These are phyloP conservation scores for Neodiprion pinetum DNA, from an alignment of 1,140 invertebrate species.

Conservation along the genomic window DNA sequence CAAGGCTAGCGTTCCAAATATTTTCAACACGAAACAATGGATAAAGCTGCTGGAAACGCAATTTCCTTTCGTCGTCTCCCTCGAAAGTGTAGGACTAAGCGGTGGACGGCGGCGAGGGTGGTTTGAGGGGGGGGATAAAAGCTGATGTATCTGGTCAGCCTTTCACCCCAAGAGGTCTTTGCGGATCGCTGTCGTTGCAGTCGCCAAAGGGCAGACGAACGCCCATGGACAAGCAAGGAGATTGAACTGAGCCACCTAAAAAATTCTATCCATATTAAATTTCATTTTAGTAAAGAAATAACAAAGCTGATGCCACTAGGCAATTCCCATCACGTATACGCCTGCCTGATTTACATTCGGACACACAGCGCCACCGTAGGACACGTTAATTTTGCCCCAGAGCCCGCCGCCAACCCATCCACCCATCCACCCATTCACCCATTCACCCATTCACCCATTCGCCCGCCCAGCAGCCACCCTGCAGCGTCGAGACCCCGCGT, in stretches of 20 bases:
- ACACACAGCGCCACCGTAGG: constrained; percentile 8
- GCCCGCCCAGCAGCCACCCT: not conserved
- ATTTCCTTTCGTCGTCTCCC: constrained; percentile 1
- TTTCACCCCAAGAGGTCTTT: not conserved
- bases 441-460: not conserved
- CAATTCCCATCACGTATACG: constrained; percentile 10
- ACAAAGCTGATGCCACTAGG: constrained; percentile 9
- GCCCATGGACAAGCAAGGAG: not conserved
- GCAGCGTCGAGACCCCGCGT: not conserved
- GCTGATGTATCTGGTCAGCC: not conserved
- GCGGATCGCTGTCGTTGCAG: not conserved
- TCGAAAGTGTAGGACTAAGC: not conserved
- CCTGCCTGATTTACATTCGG: constrained; percentile 15
- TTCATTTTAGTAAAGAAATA: constrained; percentile 7
- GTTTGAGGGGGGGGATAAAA: not conserved
- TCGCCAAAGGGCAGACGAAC: constrained; percentile 1
- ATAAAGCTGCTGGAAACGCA: not conserved
- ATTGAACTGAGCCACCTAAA: not conserved
- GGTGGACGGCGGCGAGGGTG: not conserved
- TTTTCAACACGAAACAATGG: not conserved
- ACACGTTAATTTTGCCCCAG: constrained; percentile 16
- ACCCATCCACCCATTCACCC: not conserved
- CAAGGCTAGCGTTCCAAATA: not conserved
- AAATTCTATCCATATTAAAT: constrained; percentile 3
- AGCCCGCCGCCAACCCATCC: not conserved